Conservation (phyloP, 92 coral and sea anemone species). For the Paramuricea clavata region DNA sequence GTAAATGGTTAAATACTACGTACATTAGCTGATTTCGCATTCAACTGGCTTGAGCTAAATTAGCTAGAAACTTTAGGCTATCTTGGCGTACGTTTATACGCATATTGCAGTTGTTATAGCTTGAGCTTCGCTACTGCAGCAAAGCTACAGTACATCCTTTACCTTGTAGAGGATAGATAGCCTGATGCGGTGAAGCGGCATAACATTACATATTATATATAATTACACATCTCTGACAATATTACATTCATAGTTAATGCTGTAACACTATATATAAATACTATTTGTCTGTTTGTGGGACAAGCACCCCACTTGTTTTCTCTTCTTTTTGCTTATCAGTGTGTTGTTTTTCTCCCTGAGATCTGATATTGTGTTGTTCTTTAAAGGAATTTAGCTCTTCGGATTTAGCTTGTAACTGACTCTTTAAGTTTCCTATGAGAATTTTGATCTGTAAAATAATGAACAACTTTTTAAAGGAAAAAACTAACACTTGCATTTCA, state of each 20-base stretch:
- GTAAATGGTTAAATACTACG: too few relatives aligned
- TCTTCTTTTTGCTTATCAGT: slow-evolving; percentile 57
- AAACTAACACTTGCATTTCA: slow-evolving; percentile 5
- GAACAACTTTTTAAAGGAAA: slow-evolving; percentile 13
- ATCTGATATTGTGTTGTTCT: slow-evolving; percentile 79
- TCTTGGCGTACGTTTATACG: too few relatives aligned
- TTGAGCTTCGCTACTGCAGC: too few relatives aligned
- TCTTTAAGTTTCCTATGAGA: slow-evolving; percentile 71
- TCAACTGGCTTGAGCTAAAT: too few relatives aligned
- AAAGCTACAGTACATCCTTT: too few relatives aligned
- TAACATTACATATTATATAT: too few relatives aligned
- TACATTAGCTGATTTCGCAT: too few relatives aligned
- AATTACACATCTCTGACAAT: neutral
- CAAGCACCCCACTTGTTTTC: slow-evolving; percentile 81
- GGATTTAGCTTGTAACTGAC: slow-evolving; percentile 70
- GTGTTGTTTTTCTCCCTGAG: slow-evolving; percentile 76
- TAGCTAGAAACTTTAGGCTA: too few relatives aligned
- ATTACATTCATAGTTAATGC: neutral
- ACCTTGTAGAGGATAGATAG: too few relatives aligned
- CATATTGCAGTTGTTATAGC: too few relatives aligned
- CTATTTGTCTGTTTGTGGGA: slow-evolving; percentile 61
- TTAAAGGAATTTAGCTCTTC: slow-evolving; percentile 74
- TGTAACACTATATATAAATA: neutral
- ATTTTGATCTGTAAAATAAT: slow-evolving; percentile 64
- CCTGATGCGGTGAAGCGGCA: too few relatives aligned